Percentiles rank a stretch among this genome's conserved stretches.
These are phyloP conservation scores for Silurus asotus DNA, from an alignment of 2,113 vertebrate species.

Conservation along the genomic window DNA sequence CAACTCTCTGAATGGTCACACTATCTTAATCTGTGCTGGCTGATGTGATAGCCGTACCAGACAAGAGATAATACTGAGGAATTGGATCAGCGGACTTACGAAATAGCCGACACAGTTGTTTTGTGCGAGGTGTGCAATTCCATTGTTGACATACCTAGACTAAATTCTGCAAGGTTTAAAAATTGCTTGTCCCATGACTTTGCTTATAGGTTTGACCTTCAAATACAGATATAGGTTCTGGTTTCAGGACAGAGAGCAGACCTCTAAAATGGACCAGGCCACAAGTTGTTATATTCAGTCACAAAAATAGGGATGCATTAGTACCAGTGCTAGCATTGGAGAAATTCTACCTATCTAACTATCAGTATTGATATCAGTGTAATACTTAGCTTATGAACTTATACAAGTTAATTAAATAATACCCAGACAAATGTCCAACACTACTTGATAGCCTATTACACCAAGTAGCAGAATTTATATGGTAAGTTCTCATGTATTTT, in stretches of 20 bases:
- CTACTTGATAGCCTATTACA: background rate
- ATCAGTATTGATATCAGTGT: background rate
- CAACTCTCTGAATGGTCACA: constrained; percentile 34
- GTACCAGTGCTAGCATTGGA: background rate
- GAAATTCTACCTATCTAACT: background rate
- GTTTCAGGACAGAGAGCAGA: background rate
- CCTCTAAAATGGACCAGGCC: background rate
- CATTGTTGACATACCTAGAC: constrained; percentile 34
- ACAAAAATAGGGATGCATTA: background rate
- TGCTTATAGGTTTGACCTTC: constrained; percentile 31
- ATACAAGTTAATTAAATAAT: background rate
- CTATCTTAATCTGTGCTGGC: constrained; percentile 33
- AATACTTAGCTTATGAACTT: background rate
- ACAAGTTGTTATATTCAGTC: background rate
- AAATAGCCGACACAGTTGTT: constrained; percentile 33
- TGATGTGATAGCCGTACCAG: constrained; percentile 35
- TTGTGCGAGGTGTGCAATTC: constrained; percentile 22
- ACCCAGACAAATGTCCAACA: too few species aligned
- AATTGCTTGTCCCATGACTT: constrained; percentile 37
- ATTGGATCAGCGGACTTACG: constrained; percentile 37
- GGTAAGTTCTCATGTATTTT: background rate
- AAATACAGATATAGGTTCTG: background rate
- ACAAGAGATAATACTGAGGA: constrained; percentile 33
- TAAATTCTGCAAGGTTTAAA: constrained; percentile 17
- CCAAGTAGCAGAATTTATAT: background rate